phyloP scores from a whole-genome alignment of 2,113 vertebrate genomes.

The Myotis davidii region DNA sequence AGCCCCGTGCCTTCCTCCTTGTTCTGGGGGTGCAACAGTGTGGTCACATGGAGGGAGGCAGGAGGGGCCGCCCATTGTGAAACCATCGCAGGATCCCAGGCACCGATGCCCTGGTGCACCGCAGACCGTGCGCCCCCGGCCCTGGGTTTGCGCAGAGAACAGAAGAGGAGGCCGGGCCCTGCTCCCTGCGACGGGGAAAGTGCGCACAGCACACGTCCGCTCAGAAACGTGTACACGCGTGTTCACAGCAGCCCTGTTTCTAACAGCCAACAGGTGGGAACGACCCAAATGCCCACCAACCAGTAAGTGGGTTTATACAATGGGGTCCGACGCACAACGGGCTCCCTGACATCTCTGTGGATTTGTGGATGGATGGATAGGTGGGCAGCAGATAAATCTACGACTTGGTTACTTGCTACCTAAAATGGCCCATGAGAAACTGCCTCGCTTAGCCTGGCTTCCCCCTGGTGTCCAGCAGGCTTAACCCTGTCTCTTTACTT shows the following conservation, averaged over 20 bases:
- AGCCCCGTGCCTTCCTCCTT: not conserved
- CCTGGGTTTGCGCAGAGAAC: rapidly evolving
- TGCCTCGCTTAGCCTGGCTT: too few species aligned
- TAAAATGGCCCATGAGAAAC: rapidly evolving
- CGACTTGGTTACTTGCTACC: too few species aligned
- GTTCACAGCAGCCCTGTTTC: too few species aligned
- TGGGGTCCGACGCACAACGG: too few species aligned
- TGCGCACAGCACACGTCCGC: not conserved
- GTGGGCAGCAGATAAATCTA: not conserved
- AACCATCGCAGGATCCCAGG: not conserved
- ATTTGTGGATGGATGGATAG: rapidly evolving
- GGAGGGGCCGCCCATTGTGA: not conserved
- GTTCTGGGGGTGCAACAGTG: not conserved
- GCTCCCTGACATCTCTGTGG: not conserved
- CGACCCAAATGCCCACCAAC: not conserved
- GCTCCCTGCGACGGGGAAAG: too few species aligned
- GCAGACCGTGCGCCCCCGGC: not conserved
- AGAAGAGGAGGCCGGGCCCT: not conserved
- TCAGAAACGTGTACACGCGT: rapidly evolving
- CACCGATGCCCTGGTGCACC: rapidly evolving
- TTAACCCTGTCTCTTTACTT: not conserved
- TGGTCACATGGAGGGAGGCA: not conserved
- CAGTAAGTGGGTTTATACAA: not conserved
- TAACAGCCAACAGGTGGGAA: not conserved
- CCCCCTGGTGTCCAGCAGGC: not conserved